Evolutionary conservation across 2,888 invertebrate species (phyloP), one percentile per base, ranked within the genome.

Genomic region (Phymatocera aterrima): DNA sequence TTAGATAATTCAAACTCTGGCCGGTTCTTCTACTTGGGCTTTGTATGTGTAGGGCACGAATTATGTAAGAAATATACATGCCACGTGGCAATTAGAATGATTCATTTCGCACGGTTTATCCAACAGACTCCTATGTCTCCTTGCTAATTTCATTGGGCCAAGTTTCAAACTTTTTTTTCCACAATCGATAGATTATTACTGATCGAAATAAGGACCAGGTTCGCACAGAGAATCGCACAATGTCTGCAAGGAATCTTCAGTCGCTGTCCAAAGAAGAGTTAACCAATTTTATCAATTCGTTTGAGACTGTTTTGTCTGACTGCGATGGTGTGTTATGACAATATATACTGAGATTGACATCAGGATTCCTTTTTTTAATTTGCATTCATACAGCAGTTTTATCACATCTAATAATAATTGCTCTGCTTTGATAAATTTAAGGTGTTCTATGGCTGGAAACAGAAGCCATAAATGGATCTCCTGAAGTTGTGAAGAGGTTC

Each of bases 241-340:
- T 85, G 85, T 80, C 92, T 78, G 89, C 92, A 79, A 92, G 91
- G 80, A 92, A 93, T 88, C 91, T 95, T 81, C 90, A 92, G 82
- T 93, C 93, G 75, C 91, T 94, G 31, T 87, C 93, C 2, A 92
- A 92, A 85, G 92, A 92, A 65, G 93, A 94, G 87, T 90, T 95
- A 75, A 91, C 92, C 86, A 92, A 92, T 79, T 95, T 95, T 91
- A 83, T 97, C n/a, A 91, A 94, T 83, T 94, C 95, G 10, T 94
- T 97, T 85, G 97, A 97, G 87, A 94, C 95, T 51, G 95, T 97
- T 81, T 91, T 97, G 83, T 94, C 95, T 68, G 97, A 97, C 87
- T 97, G 97, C 90, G 97, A 97, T 92, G 97, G 97, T 95, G 90
- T 91, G 92, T 90, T 31, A 40, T 90, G 48, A 43, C n/a, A 37